These are phyloP conservation scores for Amblyraja radiata DNA, from an alignment of 2,797 vertebrate genomes.

Conservation along the genomic window DNA sequence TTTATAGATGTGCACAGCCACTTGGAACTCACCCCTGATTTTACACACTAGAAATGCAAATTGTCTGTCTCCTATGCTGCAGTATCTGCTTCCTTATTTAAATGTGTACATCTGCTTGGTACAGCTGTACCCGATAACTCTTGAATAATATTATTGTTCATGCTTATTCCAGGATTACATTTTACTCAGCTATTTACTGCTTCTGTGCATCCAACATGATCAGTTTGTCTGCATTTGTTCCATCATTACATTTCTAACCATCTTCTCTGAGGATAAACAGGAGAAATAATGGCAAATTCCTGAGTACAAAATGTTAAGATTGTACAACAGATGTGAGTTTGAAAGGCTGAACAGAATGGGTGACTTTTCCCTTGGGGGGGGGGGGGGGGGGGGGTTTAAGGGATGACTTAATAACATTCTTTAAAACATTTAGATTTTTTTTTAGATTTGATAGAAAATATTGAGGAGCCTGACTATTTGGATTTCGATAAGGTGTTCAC, in stretches of 20 bases:
- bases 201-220: neutral
- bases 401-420: no score
- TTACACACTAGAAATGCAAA: conserved; percentile 33
- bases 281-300: neutral
- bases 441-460: no score
- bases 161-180: conserved; percentile 16
- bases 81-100: conserved; percentile 32
- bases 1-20: conserved; percentile 22
- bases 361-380: no score
- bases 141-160: conserved; percentile 35
- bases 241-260: neutral
- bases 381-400: no score
- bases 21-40: conserved; percentile 11
- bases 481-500: no score
- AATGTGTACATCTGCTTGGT: conserved; percentile 31
- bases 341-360: no score
- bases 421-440: no score
- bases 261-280: neutral
- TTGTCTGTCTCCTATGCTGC: conserved; percentile 12
- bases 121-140: conserved; percentile 28
- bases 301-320: neutral
- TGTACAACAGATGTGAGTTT: neutral
- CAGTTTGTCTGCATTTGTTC: neutral
- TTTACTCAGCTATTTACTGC: conserved; percentile 15
- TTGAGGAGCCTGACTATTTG: no score